Evolutionary conservation across 2,797 vertebrate species (phyloP).

Genomic region (Enteromius fasciolatus): DNA sequence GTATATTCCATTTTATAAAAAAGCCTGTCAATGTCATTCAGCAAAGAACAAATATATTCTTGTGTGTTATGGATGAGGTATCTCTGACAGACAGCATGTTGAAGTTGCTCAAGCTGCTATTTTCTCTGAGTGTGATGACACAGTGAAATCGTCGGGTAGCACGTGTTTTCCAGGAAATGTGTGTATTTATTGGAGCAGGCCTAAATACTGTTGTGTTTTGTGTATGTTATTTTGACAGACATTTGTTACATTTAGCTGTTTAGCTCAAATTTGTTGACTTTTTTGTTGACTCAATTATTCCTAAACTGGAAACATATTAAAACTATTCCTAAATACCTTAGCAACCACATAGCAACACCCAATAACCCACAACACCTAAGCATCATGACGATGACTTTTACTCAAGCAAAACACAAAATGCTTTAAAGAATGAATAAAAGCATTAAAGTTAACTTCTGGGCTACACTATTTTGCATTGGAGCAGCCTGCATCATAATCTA

Average conservation of each 20-base stretch:
- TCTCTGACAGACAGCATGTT: not conserved
- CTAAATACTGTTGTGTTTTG: not conserved
- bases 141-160: not conserved
- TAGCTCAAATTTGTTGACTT: not conserved
- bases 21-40: not conserved
- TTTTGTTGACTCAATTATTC: not conserved
- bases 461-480: too few species aligned
- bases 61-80: not conserved
- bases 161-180: not conserved
- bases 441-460: not conserved
- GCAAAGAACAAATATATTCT: not conserved
- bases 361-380: not conserved
- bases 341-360: not conserved
- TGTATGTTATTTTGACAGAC: not conserved
- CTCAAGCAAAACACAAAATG: too few species aligned
- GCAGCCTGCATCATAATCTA: too few species aligned
- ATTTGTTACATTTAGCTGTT: not conserved
- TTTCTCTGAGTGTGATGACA: not conserved
- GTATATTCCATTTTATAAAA: not conserved
- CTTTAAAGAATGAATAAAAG: too few species aligned
- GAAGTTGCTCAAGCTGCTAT: not conserved
- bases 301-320: not conserved
- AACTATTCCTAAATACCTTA: not conserved
- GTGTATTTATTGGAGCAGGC: not conserved
- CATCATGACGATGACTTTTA: not conserved